Conservation (phyloP, 1,140 invertebrate species). For the Eueides isabella region DNA sequence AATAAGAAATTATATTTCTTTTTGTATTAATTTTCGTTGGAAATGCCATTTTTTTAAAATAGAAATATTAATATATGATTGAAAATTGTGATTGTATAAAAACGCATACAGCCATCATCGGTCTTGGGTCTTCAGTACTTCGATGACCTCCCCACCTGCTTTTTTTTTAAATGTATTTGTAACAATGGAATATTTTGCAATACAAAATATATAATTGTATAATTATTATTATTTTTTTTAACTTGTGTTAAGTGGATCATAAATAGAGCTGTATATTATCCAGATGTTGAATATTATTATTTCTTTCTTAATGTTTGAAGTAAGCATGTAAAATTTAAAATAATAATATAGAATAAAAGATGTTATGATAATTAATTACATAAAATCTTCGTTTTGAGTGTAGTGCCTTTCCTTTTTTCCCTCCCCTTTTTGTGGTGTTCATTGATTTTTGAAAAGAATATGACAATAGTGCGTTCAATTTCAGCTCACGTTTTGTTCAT, state of each 20-base stretch:
- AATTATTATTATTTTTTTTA: slow-evolving; percentile 63
- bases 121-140: background rate
- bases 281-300: slow-evolving; percentile 81
- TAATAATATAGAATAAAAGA: slow-evolving; percentile 82
- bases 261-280: slow-evolving; percentile 79
- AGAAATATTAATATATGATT: slow-evolving; percentile 4
- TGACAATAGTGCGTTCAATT: no score
- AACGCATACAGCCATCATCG: slow-evolving; percentile 1
- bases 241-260: slow-evolving; percentile 71
- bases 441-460: background rate
- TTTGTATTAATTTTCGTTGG: background rate
- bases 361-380: slow-evolving; percentile 82
- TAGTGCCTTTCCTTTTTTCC: slow-evolving; percentile 60
- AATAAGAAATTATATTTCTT: background rate
- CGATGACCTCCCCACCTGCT: slow-evolving; percentile 5
- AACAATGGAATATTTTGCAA: slow-evolving; percentile 80
- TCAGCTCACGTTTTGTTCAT: no score
- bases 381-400: slow-evolving; percentile 78
- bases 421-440: background rate
- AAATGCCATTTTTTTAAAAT: background rate
- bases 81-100: background rate
- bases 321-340: slow-evolving; percentile 82
- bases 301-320: slow-evolving; percentile 80
- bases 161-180: slow-evolving; percentile 59
- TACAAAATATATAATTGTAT: slow-evolving; percentile 69